phyloP scores from a whole-genome alignment of 2,888 invertebrate species.

The Meganola albula region DNA sequence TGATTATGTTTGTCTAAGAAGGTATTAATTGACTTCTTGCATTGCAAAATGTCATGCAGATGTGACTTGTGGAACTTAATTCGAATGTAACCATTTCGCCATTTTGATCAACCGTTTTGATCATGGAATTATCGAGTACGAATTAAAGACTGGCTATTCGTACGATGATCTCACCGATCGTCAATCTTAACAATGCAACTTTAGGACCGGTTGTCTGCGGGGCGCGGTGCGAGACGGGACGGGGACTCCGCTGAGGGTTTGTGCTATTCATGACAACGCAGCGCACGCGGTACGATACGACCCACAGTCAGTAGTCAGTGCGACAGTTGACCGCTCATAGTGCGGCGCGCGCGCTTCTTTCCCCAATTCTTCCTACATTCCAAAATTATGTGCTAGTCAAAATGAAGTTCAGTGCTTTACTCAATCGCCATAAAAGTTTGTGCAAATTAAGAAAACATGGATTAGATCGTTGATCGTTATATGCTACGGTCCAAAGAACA shows the following conservation, averaged over 20 bases:
- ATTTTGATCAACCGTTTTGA: too few species aligned
- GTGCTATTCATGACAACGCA: constrained; percentile 63
- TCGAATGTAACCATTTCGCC: too few species aligned
- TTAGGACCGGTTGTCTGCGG: constrained; percentile 67
- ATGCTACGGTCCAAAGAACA: constrained; percentile 74
- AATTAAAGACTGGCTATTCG: constrained; percentile 51
- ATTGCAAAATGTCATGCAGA: too few species aligned
- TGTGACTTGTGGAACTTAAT: too few species aligned
- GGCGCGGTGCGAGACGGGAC: constrained; percentile 48
- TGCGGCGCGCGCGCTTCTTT: constrained; percentile 69
- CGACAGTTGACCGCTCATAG: constrained; percentile 65
- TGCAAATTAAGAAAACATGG: constrained; percentile 46
- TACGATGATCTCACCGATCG: constrained; percentile 72
- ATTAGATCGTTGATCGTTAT: constrained; percentile 48
- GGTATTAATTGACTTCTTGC: constrained; percentile 21
- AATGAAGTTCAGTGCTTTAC: constrained; percentile 47
- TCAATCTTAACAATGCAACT: constrained; percentile 75
- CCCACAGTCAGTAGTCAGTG: constrained; percentile 50
- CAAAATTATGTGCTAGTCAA: constrained; percentile 52
- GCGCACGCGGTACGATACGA: constrained; percentile 45
- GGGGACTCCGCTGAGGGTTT: constrained; percentile 58
- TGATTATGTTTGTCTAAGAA: too few species aligned
- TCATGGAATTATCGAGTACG: constrained; percentile 42
- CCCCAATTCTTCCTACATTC: constrained; percentile 46
- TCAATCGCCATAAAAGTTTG: constrained; percentile 30